Evolutionary conservation across 92 coral and sea anemone species (phyloP), one percentile per base, ranked within the genome.

Genomic region (Porites divaricata): DNA sequence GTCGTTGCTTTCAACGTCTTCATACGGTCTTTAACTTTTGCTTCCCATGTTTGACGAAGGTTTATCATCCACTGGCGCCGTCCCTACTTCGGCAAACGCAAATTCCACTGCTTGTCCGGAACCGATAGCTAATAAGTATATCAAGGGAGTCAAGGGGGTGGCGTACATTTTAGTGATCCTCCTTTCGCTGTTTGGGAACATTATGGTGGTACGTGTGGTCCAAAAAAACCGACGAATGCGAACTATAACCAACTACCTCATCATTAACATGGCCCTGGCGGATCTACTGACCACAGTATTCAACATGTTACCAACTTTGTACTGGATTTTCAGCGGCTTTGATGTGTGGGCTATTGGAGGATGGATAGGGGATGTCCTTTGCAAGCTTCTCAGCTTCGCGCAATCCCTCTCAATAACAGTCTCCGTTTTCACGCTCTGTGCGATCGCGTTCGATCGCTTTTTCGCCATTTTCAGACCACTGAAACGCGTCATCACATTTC

Each of bases 371-470:
- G 86, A 91, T 22, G 78, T 83, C 5, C 78, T 93, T 24, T 93
- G 96, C 85, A 93, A 93, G 81, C 61, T 88, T 9, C 64, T 93
- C 45, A 90, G 74, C 70, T 93, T 90, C 76, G 78, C 89, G 53
- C 96, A 90, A 57, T 72, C 74, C 64, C 82, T 88, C 56, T 84
- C 94, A n/a, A 75, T 93, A 25, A 56, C 92, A 3, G 88, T 92
- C 20, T 90, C 94, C 1, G 94, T 93, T 28, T 76, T 93, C 41
- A 87, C 95, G 53, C 77, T 93, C 63, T 73, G 86, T 1, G 94
- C 96, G 61, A 93, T 93, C 63, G 93, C 96, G 8, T 75, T 90
- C 28, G 96, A 93, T 81, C 92, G 94, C n/a, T 91, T 90, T 63
- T 90, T 91, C 45, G 94, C 94, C 63, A 93, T 93, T 26, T 84